Evolutionary conservation across 1,140 invertebrate genomes (phyloP).

Genomic region (Drosophila nebulosa): DNA sequence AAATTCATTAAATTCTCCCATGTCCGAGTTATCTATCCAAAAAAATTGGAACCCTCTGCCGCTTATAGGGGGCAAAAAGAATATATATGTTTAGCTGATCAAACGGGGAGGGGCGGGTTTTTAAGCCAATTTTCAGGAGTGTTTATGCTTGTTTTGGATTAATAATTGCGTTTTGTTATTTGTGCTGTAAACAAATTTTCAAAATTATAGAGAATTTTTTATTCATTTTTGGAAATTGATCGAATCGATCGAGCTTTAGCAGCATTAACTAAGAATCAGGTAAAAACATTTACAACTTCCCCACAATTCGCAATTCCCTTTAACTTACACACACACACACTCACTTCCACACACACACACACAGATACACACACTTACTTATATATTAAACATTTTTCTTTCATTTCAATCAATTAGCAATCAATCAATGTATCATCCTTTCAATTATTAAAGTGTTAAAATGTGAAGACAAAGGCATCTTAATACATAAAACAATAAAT

Average conservation of each 20-base stretch:
- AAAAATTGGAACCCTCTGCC: slow-evolving; percentile 5
- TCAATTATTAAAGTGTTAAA: not conserved
- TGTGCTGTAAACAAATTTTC: slow-evolving; percentile 58
- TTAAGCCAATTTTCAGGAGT: slow-evolving; percentile 18
- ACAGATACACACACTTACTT: not conserved
- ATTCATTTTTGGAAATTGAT: not conserved
- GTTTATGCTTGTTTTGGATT: slow-evolving; percentile 75
- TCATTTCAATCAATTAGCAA: not conserved
- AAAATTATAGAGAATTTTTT: not conserved
- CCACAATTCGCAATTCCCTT: no score
- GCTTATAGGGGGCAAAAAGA: slow-evolving; percentile 1
- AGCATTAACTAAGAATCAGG: not conserved
- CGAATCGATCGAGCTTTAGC: not conserved
- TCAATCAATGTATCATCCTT: not conserved
- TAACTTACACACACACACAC: not conserved
- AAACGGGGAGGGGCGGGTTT: not conserved
- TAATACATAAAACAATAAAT: slow-evolving; percentile 32
- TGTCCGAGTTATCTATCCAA: slow-evolving; percentile 13
- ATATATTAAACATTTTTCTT: not conserved
- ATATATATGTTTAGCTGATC: not conserved
- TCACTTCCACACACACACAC: not conserved
- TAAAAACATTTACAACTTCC: not conserved
- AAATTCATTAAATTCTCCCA: no score
- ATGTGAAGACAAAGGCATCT: slow-evolving; percentile 3
- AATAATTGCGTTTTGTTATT: slow-evolving; percentile 57